phyloP scores from a whole-genome alignment of 2,113 vertebrate genomes.

The Polyodon spathula region DNA sequence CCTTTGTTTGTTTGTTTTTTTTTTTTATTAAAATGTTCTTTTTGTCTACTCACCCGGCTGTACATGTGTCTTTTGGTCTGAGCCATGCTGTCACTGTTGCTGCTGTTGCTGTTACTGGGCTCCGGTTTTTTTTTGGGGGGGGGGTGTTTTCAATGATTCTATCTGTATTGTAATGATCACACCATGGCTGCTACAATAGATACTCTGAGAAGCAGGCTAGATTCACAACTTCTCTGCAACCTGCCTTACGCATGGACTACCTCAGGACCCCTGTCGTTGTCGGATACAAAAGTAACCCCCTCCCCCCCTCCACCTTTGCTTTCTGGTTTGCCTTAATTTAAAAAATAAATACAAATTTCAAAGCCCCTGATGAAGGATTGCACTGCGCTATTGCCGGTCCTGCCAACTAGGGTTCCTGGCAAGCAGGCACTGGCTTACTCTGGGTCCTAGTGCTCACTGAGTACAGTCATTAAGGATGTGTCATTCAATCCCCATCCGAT shows the following conservation, averaged over 20 bases:
- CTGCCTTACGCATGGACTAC: not conserved
- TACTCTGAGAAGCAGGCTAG: not conserved
- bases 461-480: slow-evolving; percentile 4
- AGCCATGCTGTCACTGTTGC: slow-evolving; percentile 63
- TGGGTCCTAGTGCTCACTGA: slow-evolving; percentile 77
- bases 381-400: slow-evolving; percentile 73
- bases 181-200: slow-evolving; percentile 11
- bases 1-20: no score
- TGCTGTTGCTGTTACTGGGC: not conserved
- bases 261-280: no score
- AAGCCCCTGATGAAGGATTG: slow-evolving; percentile 65
- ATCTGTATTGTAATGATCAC: slow-evolving; percentile 7
- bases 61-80: slow-evolving; percentile 71
- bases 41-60: slow-evolving; percentile 72
- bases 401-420: slow-evolving; percentile 51
- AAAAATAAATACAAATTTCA: slow-evolving; percentile 10
- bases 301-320: not conserved
- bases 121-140: not conserved
- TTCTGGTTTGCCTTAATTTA: slow-evolving; percentile 13
- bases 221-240: slow-evolving; percentile 1
- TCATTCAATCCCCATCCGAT: no score
- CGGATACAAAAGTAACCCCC: no score
- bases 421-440: slow-evolving; percentile 28
- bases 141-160: not conserved
- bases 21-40: not conserved